These are phyloP conservation scores for Procambarus virginalis DNA, from an alignment of 1,140 invertebrate species.

Conservation along the genomic window DNA sequence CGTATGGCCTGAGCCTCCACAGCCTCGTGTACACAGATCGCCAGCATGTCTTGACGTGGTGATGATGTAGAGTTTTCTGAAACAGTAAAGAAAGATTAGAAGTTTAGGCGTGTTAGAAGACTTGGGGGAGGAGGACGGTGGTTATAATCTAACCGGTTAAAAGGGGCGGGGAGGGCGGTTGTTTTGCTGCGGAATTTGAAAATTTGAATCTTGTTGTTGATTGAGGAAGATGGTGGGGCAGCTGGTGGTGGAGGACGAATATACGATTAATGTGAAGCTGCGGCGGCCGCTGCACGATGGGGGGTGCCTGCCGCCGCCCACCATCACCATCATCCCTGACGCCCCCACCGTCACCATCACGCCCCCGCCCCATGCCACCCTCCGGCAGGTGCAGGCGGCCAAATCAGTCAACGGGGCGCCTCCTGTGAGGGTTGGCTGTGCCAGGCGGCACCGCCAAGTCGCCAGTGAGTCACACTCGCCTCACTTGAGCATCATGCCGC, in stretches of 20 bases:
- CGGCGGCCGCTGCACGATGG: constrained; percentile 72
- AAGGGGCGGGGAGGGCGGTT: no score
- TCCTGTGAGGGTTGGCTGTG: constrained; percentile 71
- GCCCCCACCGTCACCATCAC: constrained; percentile 48
- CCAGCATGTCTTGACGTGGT: no score
- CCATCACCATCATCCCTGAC: constrained; percentile 39
- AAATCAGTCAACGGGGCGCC: constrained; percentile 23
- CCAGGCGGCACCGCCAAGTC: constrained; percentile 72
- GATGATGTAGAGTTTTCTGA: no score
- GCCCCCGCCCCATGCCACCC: constrained; percentile 43
- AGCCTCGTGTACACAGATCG: no score
- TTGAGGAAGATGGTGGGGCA: constrained; percentile 43
- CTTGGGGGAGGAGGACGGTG: no score
- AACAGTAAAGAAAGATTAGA: no score
- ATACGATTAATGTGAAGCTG: constrained; percentile 75
- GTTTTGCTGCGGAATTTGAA: not conserved
- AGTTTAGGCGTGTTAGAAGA: no score
- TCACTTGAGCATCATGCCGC: constrained; percentile 31
- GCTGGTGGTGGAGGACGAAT: constrained; percentile 62
- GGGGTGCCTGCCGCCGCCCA: constrained; percentile 63
- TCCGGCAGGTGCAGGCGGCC: constrained; percentile 43
- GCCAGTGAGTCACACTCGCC: not conserved
- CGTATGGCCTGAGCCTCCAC: no score
- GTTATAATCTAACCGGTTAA: no score
- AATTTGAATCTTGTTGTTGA: not conserved